Conservation (phyloP, 2,113 vertebrate genomes). For the Lycaon pictus region DNA sequence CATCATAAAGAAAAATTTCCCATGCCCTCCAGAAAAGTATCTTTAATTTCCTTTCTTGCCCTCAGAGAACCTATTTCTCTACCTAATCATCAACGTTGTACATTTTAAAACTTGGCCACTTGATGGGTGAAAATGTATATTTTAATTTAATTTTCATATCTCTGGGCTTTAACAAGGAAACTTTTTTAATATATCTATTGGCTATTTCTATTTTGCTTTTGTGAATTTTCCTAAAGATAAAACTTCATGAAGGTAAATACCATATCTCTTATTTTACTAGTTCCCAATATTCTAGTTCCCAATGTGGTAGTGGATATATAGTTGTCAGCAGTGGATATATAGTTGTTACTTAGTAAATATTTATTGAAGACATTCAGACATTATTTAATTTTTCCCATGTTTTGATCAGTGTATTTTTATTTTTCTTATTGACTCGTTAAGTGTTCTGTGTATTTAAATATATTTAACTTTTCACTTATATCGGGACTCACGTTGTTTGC, state of each 20-base stretch:
- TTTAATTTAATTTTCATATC: neutral
- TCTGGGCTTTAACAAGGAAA: neutral
- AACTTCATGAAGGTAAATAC: neutral
- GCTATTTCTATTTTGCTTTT: neutral
- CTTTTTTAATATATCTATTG: neutral
- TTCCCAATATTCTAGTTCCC: neutral
- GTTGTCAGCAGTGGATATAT: neutral
- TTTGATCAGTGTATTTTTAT: neutral
- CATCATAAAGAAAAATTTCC: neutral
- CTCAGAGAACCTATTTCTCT: neutral
- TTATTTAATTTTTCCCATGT: neutral
- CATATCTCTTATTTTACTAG: neutral
- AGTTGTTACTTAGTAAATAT: neutral
- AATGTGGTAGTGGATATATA: neutral
- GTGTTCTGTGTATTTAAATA: neutral
- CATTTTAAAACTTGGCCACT: neutral
- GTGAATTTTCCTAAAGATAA: neutral
- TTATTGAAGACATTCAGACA: neutral
- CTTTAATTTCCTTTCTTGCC: neutral
- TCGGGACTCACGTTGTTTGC: neutral
- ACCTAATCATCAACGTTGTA: neutral
- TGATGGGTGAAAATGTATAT: neutral
- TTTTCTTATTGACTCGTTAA: neutral
- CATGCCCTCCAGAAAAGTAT: neutral
- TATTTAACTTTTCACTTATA: conserved; percentile 5